Conservation (phyloP, 2,888 invertebrate genomes). For the Drosophila formosana region DNA sequence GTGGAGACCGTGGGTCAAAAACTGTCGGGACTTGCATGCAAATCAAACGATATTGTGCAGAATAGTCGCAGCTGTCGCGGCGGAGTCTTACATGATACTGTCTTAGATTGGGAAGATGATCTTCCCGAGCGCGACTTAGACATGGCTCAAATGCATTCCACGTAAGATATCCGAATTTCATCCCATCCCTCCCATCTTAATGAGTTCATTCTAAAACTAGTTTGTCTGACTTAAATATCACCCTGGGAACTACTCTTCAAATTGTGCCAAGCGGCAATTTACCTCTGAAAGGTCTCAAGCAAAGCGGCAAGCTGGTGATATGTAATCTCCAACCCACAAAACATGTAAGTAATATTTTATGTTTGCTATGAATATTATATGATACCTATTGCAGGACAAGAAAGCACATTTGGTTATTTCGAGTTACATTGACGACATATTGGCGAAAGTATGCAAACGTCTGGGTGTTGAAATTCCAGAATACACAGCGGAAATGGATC, state of each 20-base stretch:
- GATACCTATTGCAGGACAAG: conserved; percentile 88
- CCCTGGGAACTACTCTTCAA: conserved; percentile 98
- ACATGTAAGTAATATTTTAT: conserved; percentile 88
- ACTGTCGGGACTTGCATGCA: conserved; percentile 85
- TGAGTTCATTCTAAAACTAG: conserved; percentile 85
- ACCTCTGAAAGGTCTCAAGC: conserved; percentile 93
- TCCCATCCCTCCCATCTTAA: background rate
- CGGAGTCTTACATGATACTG: conserved; percentile 94
- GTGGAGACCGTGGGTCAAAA: conserved; percentile 93
- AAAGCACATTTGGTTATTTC: conserved; percentile 95
- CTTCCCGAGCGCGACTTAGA: conserved; percentile 94
- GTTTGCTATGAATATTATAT: too few relatives aligned
- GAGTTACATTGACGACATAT: conserved; percentile 94
- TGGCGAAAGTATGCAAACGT: conserved; percentile 90
- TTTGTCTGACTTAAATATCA: conserved; percentile 96
- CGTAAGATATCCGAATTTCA: conserved; percentile 60
- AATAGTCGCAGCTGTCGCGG: conserved; percentile 93
- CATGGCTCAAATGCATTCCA: conserved; percentile 94
- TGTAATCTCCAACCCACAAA: conserved; percentile 99
- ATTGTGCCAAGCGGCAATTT: conserved; percentile 98
- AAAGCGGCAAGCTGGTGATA: conserved; percentile 95
- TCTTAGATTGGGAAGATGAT: conserved; percentile 98
- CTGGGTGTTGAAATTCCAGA: conserved; percentile 91
- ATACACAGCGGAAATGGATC: conserved; percentile 89
- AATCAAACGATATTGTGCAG: conserved; percentile 85